These are phyloP conservation scores for Battus philenor DNA, from an alignment of 1,140 invertebrate genomes.

Conservation along the genomic window DNA sequence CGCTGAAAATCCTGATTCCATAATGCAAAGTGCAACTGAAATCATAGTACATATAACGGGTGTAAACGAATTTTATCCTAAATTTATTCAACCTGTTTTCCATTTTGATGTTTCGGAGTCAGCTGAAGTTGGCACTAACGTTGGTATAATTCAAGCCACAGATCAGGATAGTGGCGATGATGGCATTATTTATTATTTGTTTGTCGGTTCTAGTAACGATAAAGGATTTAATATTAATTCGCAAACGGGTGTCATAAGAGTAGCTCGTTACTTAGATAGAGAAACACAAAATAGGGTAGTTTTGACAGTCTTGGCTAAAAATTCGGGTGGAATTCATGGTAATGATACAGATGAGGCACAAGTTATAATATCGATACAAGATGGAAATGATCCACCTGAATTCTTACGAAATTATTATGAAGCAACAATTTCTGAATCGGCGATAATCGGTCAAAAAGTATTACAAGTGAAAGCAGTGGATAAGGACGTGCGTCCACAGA, in stretches of 20 bases:
- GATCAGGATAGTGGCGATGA: constrained; percentile 95
- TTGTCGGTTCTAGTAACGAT: constrained; percentile 95
- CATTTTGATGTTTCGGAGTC: constrained; percentile 96
- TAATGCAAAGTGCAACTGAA: constrained; percentile 84
- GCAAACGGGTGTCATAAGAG: constrained; percentile 88
- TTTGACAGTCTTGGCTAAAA: constrained; percentile 95
- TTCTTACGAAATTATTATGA: constrained; percentile 88
- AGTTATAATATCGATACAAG: constrained; percentile 94
- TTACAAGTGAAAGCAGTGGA: constrained; percentile 90
- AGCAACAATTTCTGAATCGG: constrained; percentile 86
- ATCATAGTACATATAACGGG: constrained; percentile 89
- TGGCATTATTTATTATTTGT: constrained; percentile 92
- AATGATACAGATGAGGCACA: constrained; percentile 97
- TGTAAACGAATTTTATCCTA: constrained; percentile 94
- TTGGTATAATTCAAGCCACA: constrained; percentile 91
- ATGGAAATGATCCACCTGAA: constrained; percentile 96
- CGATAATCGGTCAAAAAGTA: constrained; percentile 82
- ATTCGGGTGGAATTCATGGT: constrained; percentile 92
- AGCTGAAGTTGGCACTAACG: constrained; percentile 88
- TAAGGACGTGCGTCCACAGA: constrained; percentile 92
- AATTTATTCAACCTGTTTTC: constrained; percentile 94
- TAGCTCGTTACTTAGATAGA: constrained; percentile 88
- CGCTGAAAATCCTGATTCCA: constrained; percentile 91
- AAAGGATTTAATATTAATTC: constrained; percentile 92
- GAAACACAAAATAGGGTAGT: constrained; percentile 94